Conservation (phyloP, 2,113 vertebrate species). For the Danionella cerebrum region DNA sequence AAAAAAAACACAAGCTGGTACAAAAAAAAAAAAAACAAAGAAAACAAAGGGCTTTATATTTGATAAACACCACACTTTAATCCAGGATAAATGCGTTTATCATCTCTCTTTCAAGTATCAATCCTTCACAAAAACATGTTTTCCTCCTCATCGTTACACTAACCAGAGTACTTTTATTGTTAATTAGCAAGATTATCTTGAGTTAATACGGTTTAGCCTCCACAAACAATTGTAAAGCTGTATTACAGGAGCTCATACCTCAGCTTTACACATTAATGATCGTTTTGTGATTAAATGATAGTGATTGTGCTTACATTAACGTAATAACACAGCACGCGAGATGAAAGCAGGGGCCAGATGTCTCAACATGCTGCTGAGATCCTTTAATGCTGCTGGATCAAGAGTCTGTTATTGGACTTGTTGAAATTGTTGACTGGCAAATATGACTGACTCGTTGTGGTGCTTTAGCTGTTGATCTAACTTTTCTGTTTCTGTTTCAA, state of each 20-base stretch:
- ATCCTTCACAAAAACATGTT: neutral
- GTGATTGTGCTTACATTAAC: neutral
- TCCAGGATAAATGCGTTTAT: constrained; percentile 59
- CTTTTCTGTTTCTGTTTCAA: constrained; percentile 32
- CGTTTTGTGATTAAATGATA: neutral
- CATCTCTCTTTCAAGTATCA: constrained; percentile 8
- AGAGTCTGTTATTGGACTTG: constrained; percentile 1
- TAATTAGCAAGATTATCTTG: neutral
- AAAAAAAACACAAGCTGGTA: constrained; percentile 30
- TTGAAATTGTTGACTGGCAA: neutral
- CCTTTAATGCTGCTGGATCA: constrained; percentile 9
- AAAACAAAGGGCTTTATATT: neutral
- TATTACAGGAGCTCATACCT: neutral
- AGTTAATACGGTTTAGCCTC: neutral
- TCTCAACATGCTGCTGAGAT: constrained; percentile 12
- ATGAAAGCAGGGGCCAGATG: constrained; percentile 11
- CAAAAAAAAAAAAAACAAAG: constrained; percentile 40
- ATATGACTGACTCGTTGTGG: neutral
- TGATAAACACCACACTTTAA: constrained; percentile 51
- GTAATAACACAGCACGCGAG: neutral
- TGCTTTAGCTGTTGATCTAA: neutral
- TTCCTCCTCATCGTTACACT: neutral
- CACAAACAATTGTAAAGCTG: neutral
- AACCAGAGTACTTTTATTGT: neutral
- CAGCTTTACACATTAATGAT: neutral